Base-by-base conservation (phyloP, 2,797 vertebrate genomes). In the Sebastes reedi region DNA sequence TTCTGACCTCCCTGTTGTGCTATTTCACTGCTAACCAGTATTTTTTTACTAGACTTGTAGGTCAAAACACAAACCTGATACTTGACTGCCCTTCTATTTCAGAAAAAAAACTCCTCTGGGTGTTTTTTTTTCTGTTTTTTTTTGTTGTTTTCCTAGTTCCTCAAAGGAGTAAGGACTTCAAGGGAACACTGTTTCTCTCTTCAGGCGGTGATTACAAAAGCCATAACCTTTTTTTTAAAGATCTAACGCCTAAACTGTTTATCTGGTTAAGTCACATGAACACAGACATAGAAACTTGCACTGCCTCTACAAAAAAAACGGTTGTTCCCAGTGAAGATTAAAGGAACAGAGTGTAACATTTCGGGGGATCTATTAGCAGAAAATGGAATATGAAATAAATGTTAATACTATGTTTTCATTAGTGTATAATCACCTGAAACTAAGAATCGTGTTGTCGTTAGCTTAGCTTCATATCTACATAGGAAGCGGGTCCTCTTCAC, bases 191-290 rank as follows among this genome's bases (percentile, higher is more conserved):
- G 4, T 39, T 69, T 34, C 13, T 82, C 22, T 30, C 25, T 27
- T 67, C 30, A 84, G 81, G 70, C 67, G 14, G 30, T 2, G 2
- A 6, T 82, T 72, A 62, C 61, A 75, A 73, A 79, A 85, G 54
- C 78, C 79, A 80, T 79, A 72, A 24, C 9, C 32, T 9, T 64
- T 67, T 52, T 60, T 58, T 22, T 25, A 76, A 29, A 29, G 39
- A 32, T 62, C 6, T 11, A 52, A 60, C 16, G 2, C 13, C 29
- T 75, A 30, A 56, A 52, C 8, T 6, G n/a, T 24, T 62, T 16
- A 20, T n/a, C n/a, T 61, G 25, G 36, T 11, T 4, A 18, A 75
- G 60, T 60, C 20, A 39, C 27, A 81, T 27, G 3, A 73, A 42
- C 25, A 36, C 1, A 22, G 22, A 46, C 20, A 29, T 24, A 62